phyloP scores from a whole-genome alignment of 2,113 vertebrate genomes.

The Phyllostomus hastatus region DNA sequence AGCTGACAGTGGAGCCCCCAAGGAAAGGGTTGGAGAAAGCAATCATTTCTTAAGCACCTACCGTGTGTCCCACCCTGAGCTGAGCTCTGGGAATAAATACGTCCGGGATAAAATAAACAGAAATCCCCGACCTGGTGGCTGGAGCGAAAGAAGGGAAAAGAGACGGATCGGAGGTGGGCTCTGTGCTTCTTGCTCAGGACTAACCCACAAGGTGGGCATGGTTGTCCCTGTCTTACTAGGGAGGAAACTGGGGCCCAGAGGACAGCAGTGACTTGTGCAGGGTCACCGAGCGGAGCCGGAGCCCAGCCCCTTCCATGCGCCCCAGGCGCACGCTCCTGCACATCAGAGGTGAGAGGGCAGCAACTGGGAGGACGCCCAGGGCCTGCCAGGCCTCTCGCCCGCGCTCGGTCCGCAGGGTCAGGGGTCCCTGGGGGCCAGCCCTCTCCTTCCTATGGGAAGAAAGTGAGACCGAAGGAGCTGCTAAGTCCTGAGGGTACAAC shows the following conservation, averaged over 20 bases:
- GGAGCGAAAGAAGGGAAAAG: slow-evolving; percentile 40
- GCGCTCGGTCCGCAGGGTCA: neutral
- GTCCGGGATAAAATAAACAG: neutral
- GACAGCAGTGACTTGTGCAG: neutral
- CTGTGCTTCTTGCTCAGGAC: slow-evolving; percentile 11
- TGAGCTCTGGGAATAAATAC: neutral
- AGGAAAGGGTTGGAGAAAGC: neutral
- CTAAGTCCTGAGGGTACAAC: slow-evolving; percentile 44
- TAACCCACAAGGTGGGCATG: neutral
- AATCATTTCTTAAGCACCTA: neutral
- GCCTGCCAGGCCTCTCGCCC: neutral
- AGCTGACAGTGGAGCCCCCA: neutral
- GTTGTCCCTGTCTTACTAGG: neutral
- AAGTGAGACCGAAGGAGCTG: neutral
- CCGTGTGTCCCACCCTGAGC: neutral
- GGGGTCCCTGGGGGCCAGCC: neutral
- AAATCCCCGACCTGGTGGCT: neutral
- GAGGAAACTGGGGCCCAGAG: neutral
- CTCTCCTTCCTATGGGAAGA: neutral
- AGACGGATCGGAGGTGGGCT: slow-evolving; percentile 44
- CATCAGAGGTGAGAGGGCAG: no score
- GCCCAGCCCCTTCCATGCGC: neutral
- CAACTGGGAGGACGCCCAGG: neutral
- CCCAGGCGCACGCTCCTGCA: accelerated
- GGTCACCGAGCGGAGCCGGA: neutral